Evolutionary conservation across 2,113 vertebrate genomes (phyloP), one percentile per base, ranked within the genome.

Genomic region (Callaeas wilsoni): DNA sequence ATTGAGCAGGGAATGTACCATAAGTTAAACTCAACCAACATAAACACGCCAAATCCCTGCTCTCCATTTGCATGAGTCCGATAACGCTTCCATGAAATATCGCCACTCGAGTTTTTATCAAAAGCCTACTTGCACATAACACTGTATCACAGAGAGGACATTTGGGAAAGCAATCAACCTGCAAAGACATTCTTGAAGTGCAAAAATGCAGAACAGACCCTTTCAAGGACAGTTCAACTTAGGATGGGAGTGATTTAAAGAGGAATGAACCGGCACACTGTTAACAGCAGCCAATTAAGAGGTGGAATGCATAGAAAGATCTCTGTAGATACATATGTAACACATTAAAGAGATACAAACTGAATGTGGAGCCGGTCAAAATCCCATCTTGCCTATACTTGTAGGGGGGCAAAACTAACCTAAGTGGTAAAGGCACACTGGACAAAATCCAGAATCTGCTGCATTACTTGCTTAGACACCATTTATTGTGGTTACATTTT

Each of bases 401-500:
- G 32, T 1, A 29, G 10, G 4, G 16, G 26, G 13, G 25, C 20
- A 94, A 89, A 73, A 59, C 63, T 91, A 79, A 91, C 37, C 39
- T 83, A 63, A 95, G 87, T 92, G 81, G 91, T 92, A 93, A 97
- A 97, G 84, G 93, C 78, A 97, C 68, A 42, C 75, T 97, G 97
- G 97, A 97, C 49, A 55, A 74, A 78, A 86, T 96, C 96, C 97
- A 98, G 93, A 91, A 93, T 84, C 79, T 44, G 46, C 67, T 96
- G 95, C 32, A 17, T 95, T 96, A 96, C 98, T 98, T 97, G 88
- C 90, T 95, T 95, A 97, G 93, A 96, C 96, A 86, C 53, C 96
- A 94, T 97, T 97, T 98, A 98, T 97, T 98, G 96, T 81, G 81
- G 86, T 79, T 97, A 84, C 95, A 97, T 98, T 97, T 98, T 98